A percentile compares a stretch with the other conserved stretches of the same genome.
phyloP scores from a whole-genome alignment of 2,113 vertebrate species.

The Pteropus alecto region DNA sequence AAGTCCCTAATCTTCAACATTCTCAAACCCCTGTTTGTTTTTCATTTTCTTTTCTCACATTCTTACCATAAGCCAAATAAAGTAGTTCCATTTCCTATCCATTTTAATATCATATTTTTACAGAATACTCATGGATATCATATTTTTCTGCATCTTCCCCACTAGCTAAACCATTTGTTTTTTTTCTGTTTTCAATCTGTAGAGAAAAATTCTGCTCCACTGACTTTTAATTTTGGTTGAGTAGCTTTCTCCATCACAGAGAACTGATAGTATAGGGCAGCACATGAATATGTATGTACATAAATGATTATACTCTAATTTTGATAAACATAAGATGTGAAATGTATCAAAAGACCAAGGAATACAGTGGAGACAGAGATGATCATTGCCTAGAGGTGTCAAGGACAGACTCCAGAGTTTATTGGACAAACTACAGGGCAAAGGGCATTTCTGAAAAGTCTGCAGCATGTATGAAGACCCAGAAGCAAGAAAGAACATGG shows the following conservation, averaged over 20 bases:
- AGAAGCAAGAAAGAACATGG: background rate
- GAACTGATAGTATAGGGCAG: background rate
- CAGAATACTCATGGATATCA: constrained; percentile 33
- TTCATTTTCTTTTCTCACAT: constrained; percentile 60
- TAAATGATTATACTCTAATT: background rate
- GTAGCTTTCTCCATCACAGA: background rate
- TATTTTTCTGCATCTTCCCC: constrained; percentile 38
- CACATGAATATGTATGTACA: background rate
- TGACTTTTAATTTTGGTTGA: constrained; percentile 18
- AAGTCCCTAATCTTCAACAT: constrained; percentile 62
- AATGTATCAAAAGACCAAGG: background rate
- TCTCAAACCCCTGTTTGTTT: constrained; percentile 51
- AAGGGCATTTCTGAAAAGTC: background rate
- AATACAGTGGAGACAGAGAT: background rate
- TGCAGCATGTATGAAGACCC: background rate
- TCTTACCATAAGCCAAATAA: constrained; percentile 68
- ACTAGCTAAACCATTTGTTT: background rate
- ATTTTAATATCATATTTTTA: constrained; percentile 66
- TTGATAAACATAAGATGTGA: constrained; percentile 5
- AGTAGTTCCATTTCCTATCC: constrained; percentile 71
- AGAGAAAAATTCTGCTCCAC: background rate
- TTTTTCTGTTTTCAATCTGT: constrained; percentile 46
- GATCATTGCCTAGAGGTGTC: background rate
- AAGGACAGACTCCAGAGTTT: background rate
- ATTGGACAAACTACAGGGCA: background rate